Evolutionary conservation across 2,797 vertebrate genomes (phyloP).

Genomic region (Danio tinwini): DNA sequence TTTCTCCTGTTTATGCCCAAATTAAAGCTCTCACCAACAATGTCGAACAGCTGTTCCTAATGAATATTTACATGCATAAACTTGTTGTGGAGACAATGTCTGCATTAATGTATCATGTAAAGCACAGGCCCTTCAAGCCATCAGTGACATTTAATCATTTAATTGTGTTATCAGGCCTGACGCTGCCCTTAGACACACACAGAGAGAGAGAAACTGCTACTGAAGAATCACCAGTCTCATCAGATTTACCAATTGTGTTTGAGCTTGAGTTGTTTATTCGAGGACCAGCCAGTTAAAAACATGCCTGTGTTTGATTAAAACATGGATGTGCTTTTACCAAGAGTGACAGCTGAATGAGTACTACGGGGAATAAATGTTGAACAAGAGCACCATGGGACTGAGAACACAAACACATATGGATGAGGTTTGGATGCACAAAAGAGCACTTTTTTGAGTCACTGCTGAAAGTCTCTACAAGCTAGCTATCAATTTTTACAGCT

Average conservation of each 20-base stretch:
- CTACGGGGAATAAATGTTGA: conserved; percentile 45
- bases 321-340: conserved; percentile 49
- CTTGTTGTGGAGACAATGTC: conserved; percentile 34
- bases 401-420: neutral
- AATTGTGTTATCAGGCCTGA: conserved; percentile 22
- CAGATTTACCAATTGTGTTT: conserved; percentile 32
- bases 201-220: neutral
- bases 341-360: conserved; percentile 41
- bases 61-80: conserved; percentile 43
- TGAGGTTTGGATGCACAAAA: conserved; percentile 3
- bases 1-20: neutral
- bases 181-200: conserved; percentile 14
- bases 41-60: conserved; percentile 32
- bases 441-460: conserved; percentile 30
- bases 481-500: neutral
- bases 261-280: conserved; percentile 36
- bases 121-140: conserved; percentile 41
- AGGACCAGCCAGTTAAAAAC: conserved; percentile 39
- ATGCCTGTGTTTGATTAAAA: conserved; percentile 51
- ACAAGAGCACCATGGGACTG: conserved; percentile 34
- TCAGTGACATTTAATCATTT: conserved; percentile 48
- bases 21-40: conserved; percentile 21
- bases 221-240: conserved; percentile 39
- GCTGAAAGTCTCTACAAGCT: conserved; percentile 1
- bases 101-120: conserved; percentile 35